Base-by-base conservation (phyloP, 92 coral and sea anemone genomes). In the Epizoanthus ramosus region DNA sequence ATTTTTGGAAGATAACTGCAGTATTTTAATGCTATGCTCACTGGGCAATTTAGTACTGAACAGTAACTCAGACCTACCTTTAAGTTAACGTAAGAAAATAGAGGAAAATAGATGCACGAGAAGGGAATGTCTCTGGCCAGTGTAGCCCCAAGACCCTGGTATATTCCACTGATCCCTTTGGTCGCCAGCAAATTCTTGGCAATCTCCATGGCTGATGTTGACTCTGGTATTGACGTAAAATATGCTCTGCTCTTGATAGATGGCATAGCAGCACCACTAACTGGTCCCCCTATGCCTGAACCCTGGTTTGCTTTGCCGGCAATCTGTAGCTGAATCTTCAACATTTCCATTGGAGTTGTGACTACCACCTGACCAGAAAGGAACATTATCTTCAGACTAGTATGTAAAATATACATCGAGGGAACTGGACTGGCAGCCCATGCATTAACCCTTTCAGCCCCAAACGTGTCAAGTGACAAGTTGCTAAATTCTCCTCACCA, bases 311-410 rank as follows among this genome's bases (percentile, higher is more conserved):
- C 83, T 81, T 84, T 82, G 47, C 99, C 99, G 35, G 99, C 95
- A 66, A 96, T 87, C 73, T 96, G 99, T 83, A 96, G 88, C 73
- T 96, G 99, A 73, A 96, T 96, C 88, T 96, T 96, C 54, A 96
- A 83, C 99, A 96, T 96, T 88, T 96, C 99, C 99, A 96, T 96
- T 57, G 99, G 99, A 58, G 99, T 96, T 13, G 99, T 96, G 47
- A 96, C 73, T 7, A 87, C 89, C 56, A 96, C 99, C 98, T 96
- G 57, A 35, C 8, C 60, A 65, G 24, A n/a, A 13, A 50, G 21
- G 52, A 39, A 81, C 37, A 60, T 28, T 45, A 13, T 73, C 54
- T 76, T 22, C 3, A 59, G 33, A 37, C 25, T 39, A n/a, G 6
- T 59, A 33, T 57, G 21, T 28, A 16, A 17, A 60, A 37, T 37